phyloP scores from a whole-genome alignment of 92 coral and sea anemone species.

The Palythoa grandis region DNA sequence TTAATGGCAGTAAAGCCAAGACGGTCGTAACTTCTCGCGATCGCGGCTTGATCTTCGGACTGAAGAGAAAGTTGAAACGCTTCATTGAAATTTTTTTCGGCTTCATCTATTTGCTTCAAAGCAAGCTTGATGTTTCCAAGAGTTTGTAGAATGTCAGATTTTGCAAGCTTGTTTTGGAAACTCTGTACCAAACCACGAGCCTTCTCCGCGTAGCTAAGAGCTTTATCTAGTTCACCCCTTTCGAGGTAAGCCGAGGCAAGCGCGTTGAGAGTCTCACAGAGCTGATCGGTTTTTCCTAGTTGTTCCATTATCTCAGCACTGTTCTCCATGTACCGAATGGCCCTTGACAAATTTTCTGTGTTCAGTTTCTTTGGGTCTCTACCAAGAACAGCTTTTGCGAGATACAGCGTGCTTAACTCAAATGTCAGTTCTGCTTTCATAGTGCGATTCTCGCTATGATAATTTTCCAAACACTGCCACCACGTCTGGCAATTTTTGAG shows the following conservation, averaged over 20 bases:
- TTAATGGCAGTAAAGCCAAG: too few relatives aligned
- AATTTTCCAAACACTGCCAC: not conserved
- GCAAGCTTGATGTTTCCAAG: constrained; percentile 16
- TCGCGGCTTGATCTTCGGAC: not conserved
- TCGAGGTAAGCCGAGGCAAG: constrained; percentile 3
- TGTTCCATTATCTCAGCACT: too few relatives aligned
- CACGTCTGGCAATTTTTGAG: not conserved
- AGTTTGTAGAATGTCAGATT: not conserved
- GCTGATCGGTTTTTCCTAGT: not conserved
- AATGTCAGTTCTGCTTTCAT: too few relatives aligned
- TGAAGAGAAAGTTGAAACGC: too few relatives aligned
- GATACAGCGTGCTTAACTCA: too few relatives aligned
- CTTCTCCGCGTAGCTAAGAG: too few relatives aligned
- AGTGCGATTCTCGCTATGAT: not conserved
- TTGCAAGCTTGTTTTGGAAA: not conserved
- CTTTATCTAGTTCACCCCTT: too few relatives aligned
- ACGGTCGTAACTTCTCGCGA: too few relatives aligned
- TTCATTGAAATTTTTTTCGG: too few relatives aligned
- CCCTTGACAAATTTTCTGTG: not conserved
- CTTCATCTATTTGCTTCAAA: too few relatives aligned
- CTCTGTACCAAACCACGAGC: not conserved
- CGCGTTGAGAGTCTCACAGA: not conserved
- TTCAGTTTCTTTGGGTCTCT: not conserved
- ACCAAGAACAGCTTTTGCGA: too few relatives aligned
- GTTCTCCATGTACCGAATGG: too few relatives aligned